Evolutionary conservation across 1,140 invertebrate genomes (phyloP).

Genomic region (Drosophila neocordata): DNA sequence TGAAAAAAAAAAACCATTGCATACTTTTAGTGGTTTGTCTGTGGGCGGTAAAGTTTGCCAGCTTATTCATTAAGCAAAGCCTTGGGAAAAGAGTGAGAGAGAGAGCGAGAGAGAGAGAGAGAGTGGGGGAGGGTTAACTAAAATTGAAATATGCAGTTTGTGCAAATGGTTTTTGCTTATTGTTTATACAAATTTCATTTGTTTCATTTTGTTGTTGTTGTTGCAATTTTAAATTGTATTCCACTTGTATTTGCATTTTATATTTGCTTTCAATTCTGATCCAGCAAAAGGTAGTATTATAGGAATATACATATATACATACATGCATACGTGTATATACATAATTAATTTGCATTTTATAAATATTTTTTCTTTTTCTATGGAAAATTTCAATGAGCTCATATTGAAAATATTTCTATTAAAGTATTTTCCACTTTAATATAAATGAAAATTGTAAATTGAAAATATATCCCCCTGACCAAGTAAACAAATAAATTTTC

Average conservation of each 20-base stretch:
- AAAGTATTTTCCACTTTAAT: not conserved
- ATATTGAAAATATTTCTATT: not conserved
- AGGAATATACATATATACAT: not conserved
- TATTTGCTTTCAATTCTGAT: constrained; percentile 2
- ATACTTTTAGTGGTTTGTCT: constrained; percentile 33
- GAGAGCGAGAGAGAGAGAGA: not conserved
- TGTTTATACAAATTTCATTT: constrained; percentile 6
- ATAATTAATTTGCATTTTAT: not conserved
- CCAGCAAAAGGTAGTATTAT: not conserved
- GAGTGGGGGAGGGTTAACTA: not conserved
- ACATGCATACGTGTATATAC: not conserved
- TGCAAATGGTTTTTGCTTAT: not conserved
- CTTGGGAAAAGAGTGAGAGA: not conserved
- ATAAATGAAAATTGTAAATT: not conserved
- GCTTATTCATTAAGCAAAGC: constrained; percentile 5
- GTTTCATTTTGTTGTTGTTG: not conserved
- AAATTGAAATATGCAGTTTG: constrained; percentile 36
- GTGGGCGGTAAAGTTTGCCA: not conserved
- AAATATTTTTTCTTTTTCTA: not conserved
- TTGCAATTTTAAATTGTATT: constrained; percentile 16
- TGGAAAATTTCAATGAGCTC: not conserved
- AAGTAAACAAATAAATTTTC: not conserved
- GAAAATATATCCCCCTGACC: too few species aligned
- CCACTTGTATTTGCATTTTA: not conserved
- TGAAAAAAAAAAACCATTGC: constrained; percentile 42